Evolutionary conservation across 1,140 invertebrate species (phyloP).

Genomic region (Drosophila insularis): DNA sequence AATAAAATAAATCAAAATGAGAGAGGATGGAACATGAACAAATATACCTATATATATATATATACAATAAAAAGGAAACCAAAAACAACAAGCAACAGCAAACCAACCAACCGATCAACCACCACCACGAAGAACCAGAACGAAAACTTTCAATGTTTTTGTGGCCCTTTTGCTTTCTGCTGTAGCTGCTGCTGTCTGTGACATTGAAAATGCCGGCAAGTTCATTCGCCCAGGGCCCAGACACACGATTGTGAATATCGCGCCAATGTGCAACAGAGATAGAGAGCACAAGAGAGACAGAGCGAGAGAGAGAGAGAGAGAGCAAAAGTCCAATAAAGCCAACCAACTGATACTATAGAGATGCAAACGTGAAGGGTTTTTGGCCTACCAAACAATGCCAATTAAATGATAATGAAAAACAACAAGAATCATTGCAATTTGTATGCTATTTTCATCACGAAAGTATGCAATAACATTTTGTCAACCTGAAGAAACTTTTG

Average conservation of each 20-base stretch:
- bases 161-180: slow-evolving; percentile 10
- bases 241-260: slow-evolving; percentile 6
- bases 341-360: neutral
- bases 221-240: slow-evolving; percentile 61
- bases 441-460: no score
- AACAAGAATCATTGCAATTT: neutral
- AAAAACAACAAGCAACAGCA: neutral
- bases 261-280: neutral
- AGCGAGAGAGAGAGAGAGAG: neutral
- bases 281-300: neutral
- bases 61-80: neutral
- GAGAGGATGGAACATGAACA: slow-evolving; percentile 18
- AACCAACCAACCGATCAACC: slow-evolving; percentile 23
- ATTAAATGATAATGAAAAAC: neutral
- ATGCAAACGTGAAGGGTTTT: slow-evolving; percentile 1
- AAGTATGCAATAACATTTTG: no score
- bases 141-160: slow-evolving; percentile 38
- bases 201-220: slow-evolving; percentile 75
- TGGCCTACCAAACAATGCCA: neutral
- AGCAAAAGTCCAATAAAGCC: neutral
- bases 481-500: no score
- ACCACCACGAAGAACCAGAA: slow-evolving; percentile 51
- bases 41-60: neutral
- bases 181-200: slow-evolving; percentile 44
- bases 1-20: slow-evolving; percentile 75